Conservation (phyloP, 2,888 invertebrate species). For the Cybosia mesomella region DNA sequence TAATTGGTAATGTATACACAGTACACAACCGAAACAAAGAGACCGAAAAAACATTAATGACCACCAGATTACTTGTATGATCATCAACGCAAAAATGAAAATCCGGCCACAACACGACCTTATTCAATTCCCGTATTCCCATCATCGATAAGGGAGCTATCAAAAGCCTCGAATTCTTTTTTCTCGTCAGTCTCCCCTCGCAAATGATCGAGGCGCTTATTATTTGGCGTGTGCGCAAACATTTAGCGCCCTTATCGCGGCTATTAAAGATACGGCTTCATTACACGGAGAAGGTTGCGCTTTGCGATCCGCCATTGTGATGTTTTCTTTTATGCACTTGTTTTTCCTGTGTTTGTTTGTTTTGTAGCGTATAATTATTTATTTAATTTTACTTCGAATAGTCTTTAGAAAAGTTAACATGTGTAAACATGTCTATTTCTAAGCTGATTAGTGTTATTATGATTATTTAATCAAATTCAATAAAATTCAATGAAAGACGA, state of each 20-base stretch:
- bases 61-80: slow-evolving; percentile 32
- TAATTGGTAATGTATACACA: slow-evolving; percentile 17
- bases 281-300: slow-evolving; percentile 65
- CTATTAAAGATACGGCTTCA: slow-evolving; percentile 87
- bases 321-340: slow-evolving; percentile 48
- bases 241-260: slow-evolving; percentile 84
- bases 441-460: neutral
- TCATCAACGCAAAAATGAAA: slow-evolving; percentile 32
- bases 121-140: slow-evolving; percentile 75
- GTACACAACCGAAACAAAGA: no score
- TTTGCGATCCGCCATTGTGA: slow-evolving; percentile 40
- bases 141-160: slow-evolving; percentile 66
- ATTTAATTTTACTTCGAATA: slow-evolving; percentile 14
- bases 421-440: neutral
- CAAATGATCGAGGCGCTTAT: slow-evolving; percentile 84
- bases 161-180: slow-evolving; percentile 70
- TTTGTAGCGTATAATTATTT: slow-evolving; percentile 34
- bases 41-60: slow-evolving; percentile 21
- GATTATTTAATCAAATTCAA: neutral
- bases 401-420: neutral
- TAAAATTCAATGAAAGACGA: neutral
- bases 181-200: slow-evolving; percentile 74
- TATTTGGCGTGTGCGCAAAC: slow-evolving; percentile 87
- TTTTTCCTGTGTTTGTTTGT: slow-evolving; percentile 46
- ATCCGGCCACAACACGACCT: slow-evolving; percentile 48